These are phyloP conservation scores for Notarius lentiginosus DNA, from an alignment of 2,113 vertebrate genomes.

Conservation along the genomic window DNA sequence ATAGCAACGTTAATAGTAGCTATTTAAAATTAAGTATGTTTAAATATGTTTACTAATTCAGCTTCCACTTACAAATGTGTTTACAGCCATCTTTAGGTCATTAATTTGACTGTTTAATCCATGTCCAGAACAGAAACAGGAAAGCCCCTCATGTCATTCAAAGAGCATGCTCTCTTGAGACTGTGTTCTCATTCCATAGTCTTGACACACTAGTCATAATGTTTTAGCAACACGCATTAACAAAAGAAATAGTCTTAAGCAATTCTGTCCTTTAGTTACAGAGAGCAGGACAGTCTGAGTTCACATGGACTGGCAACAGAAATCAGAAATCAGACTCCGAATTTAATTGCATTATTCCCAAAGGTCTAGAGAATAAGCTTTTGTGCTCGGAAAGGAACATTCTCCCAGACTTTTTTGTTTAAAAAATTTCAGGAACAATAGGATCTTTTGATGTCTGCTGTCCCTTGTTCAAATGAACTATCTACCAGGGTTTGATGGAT, in stretches of 20 bases:
- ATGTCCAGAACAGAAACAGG: background rate
- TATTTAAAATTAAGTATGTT: background rate
- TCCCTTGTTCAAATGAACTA: slow-evolving; percentile 33
- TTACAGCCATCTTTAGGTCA: background rate
- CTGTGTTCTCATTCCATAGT: slow-evolving; percentile 44
- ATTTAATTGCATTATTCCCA: slow-evolving; percentile 49
- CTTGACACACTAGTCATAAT: slow-evolving; percentile 50
- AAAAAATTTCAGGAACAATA: slow-evolving; percentile 48
- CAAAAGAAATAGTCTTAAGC: slow-evolving; percentile 42
- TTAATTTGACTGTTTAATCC: background rate
- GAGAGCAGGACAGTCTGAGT: slow-evolving; percentile 50
- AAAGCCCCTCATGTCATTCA: slow-evolving; percentile 11
- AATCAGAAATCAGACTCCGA: slow-evolving; percentile 56
- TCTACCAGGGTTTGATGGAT: slow-evolving; percentile 29
- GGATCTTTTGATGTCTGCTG: slow-evolving; percentile 47
- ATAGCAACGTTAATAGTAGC: background rate
- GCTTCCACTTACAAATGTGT: background rate
- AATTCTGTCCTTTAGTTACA: slow-evolving; percentile 49
- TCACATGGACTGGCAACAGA: slow-evolving; percentile 54
- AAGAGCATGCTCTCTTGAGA: background rate
- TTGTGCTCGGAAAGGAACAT: slow-evolving; percentile 36
- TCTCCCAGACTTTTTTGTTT: slow-evolving; percentile 36
- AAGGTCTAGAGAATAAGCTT: slow-evolving; percentile 43
- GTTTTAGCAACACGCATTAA: slow-evolving; percentile 53
- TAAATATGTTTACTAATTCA: background rate